These are phyloP conservation scores for Calycopis cecrops DNA, from an alignment of 1,140 invertebrate species.

Conservation along the genomic window DNA sequence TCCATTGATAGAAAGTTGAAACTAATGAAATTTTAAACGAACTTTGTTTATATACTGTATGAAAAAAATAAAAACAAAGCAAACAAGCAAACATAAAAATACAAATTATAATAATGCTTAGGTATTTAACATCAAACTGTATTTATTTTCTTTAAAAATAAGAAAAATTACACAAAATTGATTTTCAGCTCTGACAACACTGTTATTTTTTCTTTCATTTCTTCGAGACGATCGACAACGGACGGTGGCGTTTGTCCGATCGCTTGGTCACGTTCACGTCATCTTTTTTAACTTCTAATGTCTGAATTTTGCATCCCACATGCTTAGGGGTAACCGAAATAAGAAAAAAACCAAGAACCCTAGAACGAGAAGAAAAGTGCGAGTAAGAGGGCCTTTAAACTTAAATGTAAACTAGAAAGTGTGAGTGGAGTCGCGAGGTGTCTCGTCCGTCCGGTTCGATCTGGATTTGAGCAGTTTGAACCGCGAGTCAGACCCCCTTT, in stretches of 20 bases:
- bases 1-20: too few relatives aligned
- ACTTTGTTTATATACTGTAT: too few relatives aligned
- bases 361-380: conserved; percentile 68
- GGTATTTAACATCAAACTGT: too few relatives aligned
- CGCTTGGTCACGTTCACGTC: conserved; percentile 62
- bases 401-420: conserved; percentile 71
- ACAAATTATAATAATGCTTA: too few relatives aligned
- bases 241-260: conserved; percentile 57
- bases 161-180: too few relatives aligned
- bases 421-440: conserved; percentile 57
- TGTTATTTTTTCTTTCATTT: conserved; percentile 51
- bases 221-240: conserved; percentile 44
- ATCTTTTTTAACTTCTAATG: conserved; percentile 66
- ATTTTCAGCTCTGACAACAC: conserved; percentile 21
- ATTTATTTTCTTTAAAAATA: too few relatives aligned
- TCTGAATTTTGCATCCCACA: conserved; percentile 67
- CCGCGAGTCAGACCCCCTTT: conserved; percentile 50
- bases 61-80: too few relatives aligned
- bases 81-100: too few relatives aligned
- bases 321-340: conserved; percentile 70
- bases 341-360: conserved; percentile 70
- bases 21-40: too few relatives aligned
- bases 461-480: conserved; percentile 65
- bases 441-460: conserved; percentile 65
- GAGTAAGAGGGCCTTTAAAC: conserved; percentile 41